Evolutionary conservation across 2,113 vertebrate genomes (phyloP), one percentile per base, ranked within the genome.

Genomic region (Apteryx owenii): DNA sequence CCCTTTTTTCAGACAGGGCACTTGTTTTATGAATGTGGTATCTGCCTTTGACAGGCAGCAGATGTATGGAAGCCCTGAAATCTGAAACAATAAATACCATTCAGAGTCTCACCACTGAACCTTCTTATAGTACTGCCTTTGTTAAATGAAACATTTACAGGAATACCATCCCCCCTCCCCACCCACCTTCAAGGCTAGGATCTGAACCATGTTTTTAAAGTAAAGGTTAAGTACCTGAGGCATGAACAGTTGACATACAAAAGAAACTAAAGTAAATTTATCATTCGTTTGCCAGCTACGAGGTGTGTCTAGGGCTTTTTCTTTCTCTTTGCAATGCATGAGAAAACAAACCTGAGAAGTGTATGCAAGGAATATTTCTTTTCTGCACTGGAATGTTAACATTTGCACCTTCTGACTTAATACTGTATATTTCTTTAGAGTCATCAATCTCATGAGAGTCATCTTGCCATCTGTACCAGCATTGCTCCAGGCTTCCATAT

Each of bases 21-120:
- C 98, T 97, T 98, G 94, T 94, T 98, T 98, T 99, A 98, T 98
- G 98, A 99, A 98, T 97, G 98, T 97, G 97, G 97, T 93, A 97
- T 98, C 98, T 99, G 98, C 98, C 98, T 98, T 98, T 99, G 99
- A 99, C 98, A 99, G 98, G 98, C 98, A 97, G 98, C 98, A 99
- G 99, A 99, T 99, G 99, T 97, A 98, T 97, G 92, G 98, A 98
- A 98, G 98, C 98, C 98, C 98, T 91, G 88, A 94, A 97, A 96
- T 92, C 96, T 98, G 97, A 98, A 98, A 99, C 99, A 99, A 99
- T 99, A 99, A 98, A 98, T 98, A 98, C 98, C 98, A 99, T 99
- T 99, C 98, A 98, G 96, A 95, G 96, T 93, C 95, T 97, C 91
- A 92, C 95, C 90, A 69, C 42, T 36, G 94, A 97, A 96, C 97